phyloP scores from a whole-genome alignment of 1,140 invertebrate genomes.

The Heliconius hermathena region DNA sequence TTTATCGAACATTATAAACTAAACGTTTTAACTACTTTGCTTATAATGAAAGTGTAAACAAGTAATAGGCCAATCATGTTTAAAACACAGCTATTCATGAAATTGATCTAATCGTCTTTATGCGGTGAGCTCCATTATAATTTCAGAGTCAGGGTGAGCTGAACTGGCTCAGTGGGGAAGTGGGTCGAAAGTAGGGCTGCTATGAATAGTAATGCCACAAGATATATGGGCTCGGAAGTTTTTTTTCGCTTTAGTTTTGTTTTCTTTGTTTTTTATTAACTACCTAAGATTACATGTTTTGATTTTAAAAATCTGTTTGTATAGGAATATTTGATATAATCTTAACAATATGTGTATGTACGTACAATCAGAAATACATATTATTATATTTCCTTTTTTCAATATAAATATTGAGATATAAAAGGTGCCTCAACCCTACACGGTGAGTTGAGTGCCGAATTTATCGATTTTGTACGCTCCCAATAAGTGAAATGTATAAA shows the following conservation, averaged over 20 bases:
- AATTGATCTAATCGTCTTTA: constrained; percentile 51
- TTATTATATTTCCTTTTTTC: background rate
- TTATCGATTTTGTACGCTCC: constrained; percentile 47
- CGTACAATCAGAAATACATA: background rate
- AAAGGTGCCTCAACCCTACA: constrained; percentile 25
- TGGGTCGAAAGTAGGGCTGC: constrained; percentile 44
- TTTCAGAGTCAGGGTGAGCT: constrained; percentile 57
- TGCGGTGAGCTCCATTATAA: constrained; percentile 54
- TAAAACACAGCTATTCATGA: constrained; percentile 30
- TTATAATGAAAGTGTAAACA: background rate
- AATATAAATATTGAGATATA: background rate
- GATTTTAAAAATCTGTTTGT: too few species aligned
- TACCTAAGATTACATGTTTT: background rate
- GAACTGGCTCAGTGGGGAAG: constrained; percentile 41
- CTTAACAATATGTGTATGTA: background rate
- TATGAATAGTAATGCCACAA: constrained; percentile 13
- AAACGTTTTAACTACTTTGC: background rate
- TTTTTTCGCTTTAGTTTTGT: background rate
- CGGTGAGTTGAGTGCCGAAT: constrained; percentile 26
- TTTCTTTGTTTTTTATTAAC: background rate
- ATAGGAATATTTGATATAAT: too few species aligned
- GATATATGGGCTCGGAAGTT: background rate
- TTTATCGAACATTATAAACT: background rate
- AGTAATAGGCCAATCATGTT: constrained; percentile 1
- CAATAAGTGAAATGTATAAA: constrained; percentile 13